A percentile compares a stretch with the other conserved stretches of the same genome.
Evolutionary conservation across 1,140 invertebrate genomes (phyloP).

Genomic region (Drosophila melanogaster): Release_6_plus_ISO1_MT NT_033779.5:7167001-7167500

Average conservation of each 20-base stretch:
- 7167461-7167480: conserved; percentile 80
- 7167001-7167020: conserved; percentile 2
- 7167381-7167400: conserved; percentile 33
- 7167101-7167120: conserved; percentile 14
- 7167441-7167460: conserved; percentile 82
- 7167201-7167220: too few relatives aligned
- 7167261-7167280: too few relatives aligned
- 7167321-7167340: background rate
- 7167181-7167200: too few relatives aligned
- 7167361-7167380: conserved; percentile 8
- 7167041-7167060: conserved; percentile 13
- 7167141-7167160: background rate
- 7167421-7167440: conserved; percentile 80
- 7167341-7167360: background rate
- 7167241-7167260: too few relatives aligned
- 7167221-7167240: too few relatives aligned
- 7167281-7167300: too few relatives aligned
- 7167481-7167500: conserved; percentile 17
- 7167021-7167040: conserved; percentile 4
- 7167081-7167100: conserved; percentile 65
- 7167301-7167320: too few relatives aligned
- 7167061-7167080: conserved; percentile 74
- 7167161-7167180: too few relatives aligned
- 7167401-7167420: conserved; percentile 65
- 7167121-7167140: background rate